Conservation (phyloP, 2,797 vertebrate species). For the Mus caroli region DNA sequence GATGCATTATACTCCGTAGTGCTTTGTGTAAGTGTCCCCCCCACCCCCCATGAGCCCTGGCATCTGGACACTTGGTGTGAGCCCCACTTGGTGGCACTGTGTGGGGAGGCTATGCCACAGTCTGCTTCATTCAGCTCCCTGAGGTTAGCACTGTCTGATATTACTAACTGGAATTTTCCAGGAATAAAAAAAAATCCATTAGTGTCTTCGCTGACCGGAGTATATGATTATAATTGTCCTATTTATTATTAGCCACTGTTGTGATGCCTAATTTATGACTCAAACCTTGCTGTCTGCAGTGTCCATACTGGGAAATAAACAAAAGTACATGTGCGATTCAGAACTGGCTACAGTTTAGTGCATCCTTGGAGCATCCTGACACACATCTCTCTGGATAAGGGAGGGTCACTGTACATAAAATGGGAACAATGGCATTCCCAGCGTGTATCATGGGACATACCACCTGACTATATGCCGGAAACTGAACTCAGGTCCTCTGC, state of each 20-base stretch:
- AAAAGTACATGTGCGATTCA: not conserved
- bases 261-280: not conserved
- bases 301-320: not conserved
- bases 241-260: not conserved
- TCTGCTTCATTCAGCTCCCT: not conserved
- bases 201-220: not conserved
- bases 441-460: not conserved
- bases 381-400: too few relatives aligned
- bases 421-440: too few relatives aligned
- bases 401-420: not conserved
- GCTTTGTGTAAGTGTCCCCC: not conserved
- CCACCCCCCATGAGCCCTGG: not conserved
- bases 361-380: not conserved
- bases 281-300: not conserved
- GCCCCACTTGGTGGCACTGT: not conserved
- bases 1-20: not conserved
- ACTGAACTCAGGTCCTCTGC: not conserved
- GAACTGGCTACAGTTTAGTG: not conserved
- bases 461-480: not conserved
- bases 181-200: not conserved
- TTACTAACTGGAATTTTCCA: not conserved
- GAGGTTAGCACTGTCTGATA: not conserved
- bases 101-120: not conserved
- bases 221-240: not conserved
- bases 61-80: not conserved